These are phyloP conservation scores for Tiphia femorata DNA, from an alignment of 2,888 invertebrate genomes.

Conservation along the genomic window DNA sequence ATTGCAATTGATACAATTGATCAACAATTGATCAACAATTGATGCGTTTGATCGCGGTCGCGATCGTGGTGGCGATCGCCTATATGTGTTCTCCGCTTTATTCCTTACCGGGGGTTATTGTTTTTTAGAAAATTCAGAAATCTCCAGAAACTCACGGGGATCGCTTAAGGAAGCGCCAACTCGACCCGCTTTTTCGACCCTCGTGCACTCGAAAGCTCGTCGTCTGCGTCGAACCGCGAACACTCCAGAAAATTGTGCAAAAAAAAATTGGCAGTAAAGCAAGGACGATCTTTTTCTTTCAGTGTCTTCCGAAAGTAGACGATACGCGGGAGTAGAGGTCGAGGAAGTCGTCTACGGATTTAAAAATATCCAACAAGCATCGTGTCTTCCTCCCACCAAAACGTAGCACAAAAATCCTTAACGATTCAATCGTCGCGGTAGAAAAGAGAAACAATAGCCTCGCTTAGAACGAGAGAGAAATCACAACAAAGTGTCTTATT, in stretches of 20 bases:
- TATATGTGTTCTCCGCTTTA: too few species aligned
- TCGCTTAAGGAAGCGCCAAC: too few species aligned
- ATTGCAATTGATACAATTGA: too few species aligned
- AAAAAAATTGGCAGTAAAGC: background rate
- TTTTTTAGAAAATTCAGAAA: too few species aligned
- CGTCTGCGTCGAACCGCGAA: background rate
- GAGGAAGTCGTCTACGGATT: background rate
- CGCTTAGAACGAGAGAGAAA: background rate
- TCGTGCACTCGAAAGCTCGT: background rate
- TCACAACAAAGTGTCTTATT: conserved; percentile 28
- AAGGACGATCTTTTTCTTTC: conserved; percentile 20
- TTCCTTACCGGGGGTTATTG: too few species aligned
- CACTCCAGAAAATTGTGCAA: background rate
- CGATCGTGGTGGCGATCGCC: too few species aligned
- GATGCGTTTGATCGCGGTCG: too few species aligned
- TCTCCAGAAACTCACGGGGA: too few species aligned
- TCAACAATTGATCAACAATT: too few species aligned
- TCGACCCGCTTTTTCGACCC: background rate
- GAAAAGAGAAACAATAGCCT: background rate
- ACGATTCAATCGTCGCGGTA: conserved; percentile 3
- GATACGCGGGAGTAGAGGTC: too few species aligned
- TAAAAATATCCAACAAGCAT: conserved; percentile 16
- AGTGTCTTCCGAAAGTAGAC: conserved; percentile 33
- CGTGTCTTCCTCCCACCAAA: conserved; percentile 34
- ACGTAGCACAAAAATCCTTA: conserved; percentile 1